Conservation (phyloP, 2,797 vertebrate species). For the Rhinichthys osculus region DNA sequence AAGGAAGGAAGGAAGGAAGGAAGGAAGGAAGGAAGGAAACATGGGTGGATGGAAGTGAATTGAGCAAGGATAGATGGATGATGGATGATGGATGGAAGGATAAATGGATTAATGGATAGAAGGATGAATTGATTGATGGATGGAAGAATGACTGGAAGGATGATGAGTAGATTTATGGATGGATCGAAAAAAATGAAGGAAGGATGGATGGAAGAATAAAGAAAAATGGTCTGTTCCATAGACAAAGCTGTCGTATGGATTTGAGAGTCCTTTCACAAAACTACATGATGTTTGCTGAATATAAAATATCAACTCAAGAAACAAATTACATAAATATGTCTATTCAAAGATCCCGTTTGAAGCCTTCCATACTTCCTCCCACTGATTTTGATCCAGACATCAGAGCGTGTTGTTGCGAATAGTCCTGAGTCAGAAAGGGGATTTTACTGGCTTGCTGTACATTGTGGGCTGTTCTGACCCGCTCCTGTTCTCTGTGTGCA, state of each 20-base stretch:
- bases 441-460: slow-evolving; percentile 36
- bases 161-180: background rate
- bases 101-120: background rate
- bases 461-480: slow-evolving; percentile 51
- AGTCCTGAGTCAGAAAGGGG: slow-evolving; percentile 49
- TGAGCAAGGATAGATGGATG: background rate
- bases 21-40: background rate
- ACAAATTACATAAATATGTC: slow-evolving; percentile 24
- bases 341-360: slow-evolving; percentile 37
- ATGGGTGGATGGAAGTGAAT: background rate
- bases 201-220: background rate
- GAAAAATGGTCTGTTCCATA: too few relatives aligned
- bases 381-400: slow-evolving; percentile 49
- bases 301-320: background rate
- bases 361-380: slow-evolving; percentile 44
- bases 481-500: slow-evolving; percentile 27
- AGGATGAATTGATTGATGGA: background rate
- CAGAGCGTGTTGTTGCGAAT: slow-evolving; percentile 3
- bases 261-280: too few relatives aligned
- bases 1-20: background rate
- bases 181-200: background rate
- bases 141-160: background rate
- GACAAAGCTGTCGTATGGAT: too few relatives aligned
- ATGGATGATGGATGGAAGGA: background rate
- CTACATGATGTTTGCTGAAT: background rate